These are phyloP conservation scores for Parnassius apollo DNA, from an alignment of 2,888 invertebrate genomes.

Conservation along the genomic window DNA sequence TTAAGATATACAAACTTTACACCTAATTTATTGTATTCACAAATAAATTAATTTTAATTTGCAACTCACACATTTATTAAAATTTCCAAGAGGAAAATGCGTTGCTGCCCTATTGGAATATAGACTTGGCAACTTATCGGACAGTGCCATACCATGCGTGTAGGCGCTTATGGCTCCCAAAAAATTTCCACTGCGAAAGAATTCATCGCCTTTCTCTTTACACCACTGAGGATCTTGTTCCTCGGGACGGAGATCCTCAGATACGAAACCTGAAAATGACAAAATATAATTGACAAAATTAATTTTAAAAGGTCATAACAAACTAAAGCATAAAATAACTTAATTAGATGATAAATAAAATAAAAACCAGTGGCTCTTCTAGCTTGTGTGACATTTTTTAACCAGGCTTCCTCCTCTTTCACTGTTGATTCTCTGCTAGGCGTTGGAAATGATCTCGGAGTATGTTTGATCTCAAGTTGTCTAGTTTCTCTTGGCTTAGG, in stretches of 20 bases:
- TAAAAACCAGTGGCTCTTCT: conserved; percentile 78
- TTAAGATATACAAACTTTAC: conserved; percentile 31
- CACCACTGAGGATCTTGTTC: conserved; percentile 92
- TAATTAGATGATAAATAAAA: too few relatives aligned
- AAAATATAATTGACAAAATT: too few relatives aligned
- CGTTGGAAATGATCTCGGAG: conserved; percentile 89
- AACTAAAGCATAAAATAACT: too few relatives aligned
- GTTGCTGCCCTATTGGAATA: conserved; percentile 89
- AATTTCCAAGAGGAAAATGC: conserved; percentile 89
- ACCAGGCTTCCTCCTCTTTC: conserved; percentile 89
- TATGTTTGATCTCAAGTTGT: conserved; percentile 85
- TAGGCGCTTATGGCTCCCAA: conserved; percentile 91
- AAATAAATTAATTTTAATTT: too few relatives aligned
- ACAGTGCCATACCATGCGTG: conserved; percentile 87
- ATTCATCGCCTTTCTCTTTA: conserved; percentile 89
- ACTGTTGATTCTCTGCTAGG: conserved; percentile 88
- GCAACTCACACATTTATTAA: conserved; percentile 82
- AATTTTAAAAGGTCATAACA: too few relatives aligned
- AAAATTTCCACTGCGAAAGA: conserved; percentile 87
- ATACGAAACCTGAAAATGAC: conserved; percentile 80
- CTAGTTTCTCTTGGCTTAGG: conserved; percentile 81
- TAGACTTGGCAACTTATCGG: conserved; percentile 86
- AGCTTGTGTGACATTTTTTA: conserved; percentile 88
- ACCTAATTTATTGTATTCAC: too few relatives aligned
- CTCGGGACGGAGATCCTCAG: conserved; percentile 87